Conservation (phyloP, 2,113 vertebrate species). For the Myrmecophaga tridactyla region DNA sequence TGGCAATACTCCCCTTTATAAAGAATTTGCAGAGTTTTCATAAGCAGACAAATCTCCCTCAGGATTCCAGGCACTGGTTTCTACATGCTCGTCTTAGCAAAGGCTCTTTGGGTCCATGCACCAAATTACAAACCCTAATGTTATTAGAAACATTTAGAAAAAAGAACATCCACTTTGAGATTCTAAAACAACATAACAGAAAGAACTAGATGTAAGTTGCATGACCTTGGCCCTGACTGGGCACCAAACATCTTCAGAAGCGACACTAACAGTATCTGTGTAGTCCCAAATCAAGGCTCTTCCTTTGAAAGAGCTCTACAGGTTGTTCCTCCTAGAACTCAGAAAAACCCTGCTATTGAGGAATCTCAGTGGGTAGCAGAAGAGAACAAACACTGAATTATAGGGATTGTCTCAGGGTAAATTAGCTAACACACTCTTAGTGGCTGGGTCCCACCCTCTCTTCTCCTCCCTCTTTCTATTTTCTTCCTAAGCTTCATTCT, state of each 20-base stretch:
- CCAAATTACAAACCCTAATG: not conserved
- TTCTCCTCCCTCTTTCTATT: not conserved
- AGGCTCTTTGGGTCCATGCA: not conserved
- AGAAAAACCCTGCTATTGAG: not conserved
- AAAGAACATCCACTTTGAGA: not conserved
- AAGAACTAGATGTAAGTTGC: not conserved
- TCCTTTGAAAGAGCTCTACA: not conserved
- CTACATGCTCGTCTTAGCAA: not conserved
- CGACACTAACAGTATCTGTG: not conserved
- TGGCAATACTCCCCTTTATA: not conserved
- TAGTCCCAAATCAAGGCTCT: not conserved
- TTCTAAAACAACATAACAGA: not conserved
- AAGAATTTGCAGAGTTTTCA: slow-evolving; percentile 26
- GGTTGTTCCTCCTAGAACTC: not conserved
- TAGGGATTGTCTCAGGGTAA: not conserved
- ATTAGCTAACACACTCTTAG: not conserved
- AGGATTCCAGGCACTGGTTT: not conserved
- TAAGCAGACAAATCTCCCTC: not conserved
- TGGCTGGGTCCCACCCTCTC: not conserved
- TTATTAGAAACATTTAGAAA: slow-evolving; percentile 1
- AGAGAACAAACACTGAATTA: not conserved
- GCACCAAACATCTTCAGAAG: not conserved
- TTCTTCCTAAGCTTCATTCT: not conserved
- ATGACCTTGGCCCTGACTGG: not conserved
- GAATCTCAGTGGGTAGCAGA: not conserved